A percentile compares a stretch with the other conserved stretches of the same genome.
Conservation (phyloP, 2,113 vertebrate genomes). For the Sminthopsis crassicaudata region DNA sequence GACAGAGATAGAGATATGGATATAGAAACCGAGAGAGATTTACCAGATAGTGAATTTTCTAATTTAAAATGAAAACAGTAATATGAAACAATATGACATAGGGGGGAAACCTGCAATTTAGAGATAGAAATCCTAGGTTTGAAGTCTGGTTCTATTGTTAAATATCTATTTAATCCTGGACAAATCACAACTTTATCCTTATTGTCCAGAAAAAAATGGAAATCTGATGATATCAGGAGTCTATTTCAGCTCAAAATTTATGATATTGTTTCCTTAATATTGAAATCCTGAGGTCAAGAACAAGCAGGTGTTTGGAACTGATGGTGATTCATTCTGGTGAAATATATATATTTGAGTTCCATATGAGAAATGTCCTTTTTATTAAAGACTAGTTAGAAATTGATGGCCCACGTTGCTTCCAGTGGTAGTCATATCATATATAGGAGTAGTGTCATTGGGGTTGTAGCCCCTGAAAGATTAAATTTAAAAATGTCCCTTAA, state of each 20-base stretch:
- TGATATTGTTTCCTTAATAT: neutral
- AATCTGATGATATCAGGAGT: neutral
- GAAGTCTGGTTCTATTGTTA: too few relatives aligned
- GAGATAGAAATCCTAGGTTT: too few relatives aligned
- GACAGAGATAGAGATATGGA: too few relatives aligned
- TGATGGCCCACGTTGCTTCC: neutral
- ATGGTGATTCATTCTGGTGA: neutral
- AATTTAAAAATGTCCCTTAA: conserved; percentile 34
- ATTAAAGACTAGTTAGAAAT: neutral
- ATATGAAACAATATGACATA: too few relatives aligned
- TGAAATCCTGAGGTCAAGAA: neutral
- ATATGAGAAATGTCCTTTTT: neutral
- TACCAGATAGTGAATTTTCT: too few relatives aligned
- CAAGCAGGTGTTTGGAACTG: neutral
- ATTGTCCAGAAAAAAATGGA: too few relatives aligned
- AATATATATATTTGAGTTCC: neutral
- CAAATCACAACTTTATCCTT: too few relatives aligned
- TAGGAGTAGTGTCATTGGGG: neutral
- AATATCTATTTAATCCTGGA: too few relatives aligned
- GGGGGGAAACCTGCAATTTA: too few relatives aligned
- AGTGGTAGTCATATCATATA: neutral
- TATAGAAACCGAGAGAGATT: too few relatives aligned
- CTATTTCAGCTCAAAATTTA: neutral
- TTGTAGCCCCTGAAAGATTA: conserved; percentile 50
- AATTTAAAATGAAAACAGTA: too few relatives aligned